Percentiles rank a stretch among this genome's conserved stretches.
These are phyloP conservation scores for Thamnophis sirtalis DNA, from an alignment of 2,113 vertebrate species.

Conservation along the genomic window DNA sequence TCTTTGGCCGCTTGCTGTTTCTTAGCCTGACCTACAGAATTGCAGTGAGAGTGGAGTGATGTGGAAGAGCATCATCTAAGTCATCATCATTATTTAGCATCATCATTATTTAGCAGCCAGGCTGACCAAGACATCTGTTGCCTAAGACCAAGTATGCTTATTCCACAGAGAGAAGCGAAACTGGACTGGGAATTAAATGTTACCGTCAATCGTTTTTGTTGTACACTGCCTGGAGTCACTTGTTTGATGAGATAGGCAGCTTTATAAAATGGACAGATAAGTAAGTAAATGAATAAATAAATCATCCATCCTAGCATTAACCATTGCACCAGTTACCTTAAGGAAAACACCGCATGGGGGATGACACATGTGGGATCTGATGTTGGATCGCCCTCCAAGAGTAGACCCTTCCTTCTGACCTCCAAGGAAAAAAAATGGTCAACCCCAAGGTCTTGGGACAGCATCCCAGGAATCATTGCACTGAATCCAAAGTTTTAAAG, in stretches of 20 bases:
- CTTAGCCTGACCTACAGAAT: not conserved
- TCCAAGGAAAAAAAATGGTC: not conserved
- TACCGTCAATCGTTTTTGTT: not conserved
- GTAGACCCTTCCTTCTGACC: not conserved
- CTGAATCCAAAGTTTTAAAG: constrained; percentile 38
- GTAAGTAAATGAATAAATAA: not conserved
- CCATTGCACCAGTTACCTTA: not conserved
- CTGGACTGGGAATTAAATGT: not conserved
- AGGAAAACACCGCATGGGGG: not conserved
- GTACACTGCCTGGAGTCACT: not conserved
- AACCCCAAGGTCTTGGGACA: not conserved
- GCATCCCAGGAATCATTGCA: not conserved
- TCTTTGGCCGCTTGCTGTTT: not conserved
- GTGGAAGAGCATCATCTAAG: not conserved
- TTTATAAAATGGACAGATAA: not conserved
- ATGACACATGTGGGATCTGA: not conserved
- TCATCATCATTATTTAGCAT: not conserved
- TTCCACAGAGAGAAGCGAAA: not conserved
- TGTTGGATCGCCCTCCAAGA: not conserved
- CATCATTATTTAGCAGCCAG: not conserved
- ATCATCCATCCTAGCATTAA: not conserved
- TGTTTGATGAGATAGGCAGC: not conserved
- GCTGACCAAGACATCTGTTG: not conserved
- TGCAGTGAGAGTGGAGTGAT: not conserved
- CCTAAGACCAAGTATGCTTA: not conserved